Evolutionary conservation across 2,888 invertebrate genomes (phyloP).

Genomic region (Chloromyia formosa): DNA sequence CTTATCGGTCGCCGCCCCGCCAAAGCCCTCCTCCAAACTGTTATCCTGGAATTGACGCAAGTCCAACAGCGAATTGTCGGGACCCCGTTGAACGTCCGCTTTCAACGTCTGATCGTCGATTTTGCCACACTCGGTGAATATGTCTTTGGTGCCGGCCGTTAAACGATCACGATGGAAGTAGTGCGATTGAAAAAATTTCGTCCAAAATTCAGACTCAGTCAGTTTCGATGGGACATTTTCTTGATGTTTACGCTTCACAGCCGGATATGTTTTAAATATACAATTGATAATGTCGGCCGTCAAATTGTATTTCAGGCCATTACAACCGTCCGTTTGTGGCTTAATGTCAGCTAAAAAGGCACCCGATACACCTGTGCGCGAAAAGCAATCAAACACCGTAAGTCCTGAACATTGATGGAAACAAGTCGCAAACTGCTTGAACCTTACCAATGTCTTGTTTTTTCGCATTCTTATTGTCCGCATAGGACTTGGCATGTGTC

Average conservation of each 20-base stretch:
- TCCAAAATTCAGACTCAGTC: constrained; percentile 98
- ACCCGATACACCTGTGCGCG: constrained; percentile 72
- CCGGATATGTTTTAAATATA: constrained; percentile 99
- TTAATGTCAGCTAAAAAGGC: constrained; percentile 92
- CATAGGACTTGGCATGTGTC: constrained; percentile 83
- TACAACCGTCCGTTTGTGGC: constrained; percentile 96
- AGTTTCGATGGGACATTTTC: constrained; percentile 96
- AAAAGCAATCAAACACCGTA: neutral
- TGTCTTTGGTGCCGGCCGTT: constrained; percentile 89
- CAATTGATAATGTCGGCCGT: constrained; percentile 97
- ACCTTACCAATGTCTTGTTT: constrained; percentile 84
- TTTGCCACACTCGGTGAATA: constrained; percentile 98
- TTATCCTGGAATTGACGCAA: constrained; percentile 82
- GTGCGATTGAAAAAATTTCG: constrained; percentile 99
- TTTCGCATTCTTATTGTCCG: constrained; percentile 74
- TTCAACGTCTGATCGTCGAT: constrained; percentile 86
- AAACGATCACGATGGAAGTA: constrained; percentile 97
- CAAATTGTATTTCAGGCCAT: constrained; percentile 96
- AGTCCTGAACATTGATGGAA: no score
- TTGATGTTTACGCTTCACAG: constrained; percentile 94
- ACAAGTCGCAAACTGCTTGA: neutral
- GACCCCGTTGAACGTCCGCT: constrained; percentile 79
- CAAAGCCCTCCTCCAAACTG: constrained; percentile 72
- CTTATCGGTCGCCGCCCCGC: constrained; percentile 63
- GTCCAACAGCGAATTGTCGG: constrained; percentile 84